Percentiles rank a stretch among this genome's conserved stretches.
Conservation (phyloP, 2,888 invertebrate genomes). For the Silvanus unidentatus region DNA sequence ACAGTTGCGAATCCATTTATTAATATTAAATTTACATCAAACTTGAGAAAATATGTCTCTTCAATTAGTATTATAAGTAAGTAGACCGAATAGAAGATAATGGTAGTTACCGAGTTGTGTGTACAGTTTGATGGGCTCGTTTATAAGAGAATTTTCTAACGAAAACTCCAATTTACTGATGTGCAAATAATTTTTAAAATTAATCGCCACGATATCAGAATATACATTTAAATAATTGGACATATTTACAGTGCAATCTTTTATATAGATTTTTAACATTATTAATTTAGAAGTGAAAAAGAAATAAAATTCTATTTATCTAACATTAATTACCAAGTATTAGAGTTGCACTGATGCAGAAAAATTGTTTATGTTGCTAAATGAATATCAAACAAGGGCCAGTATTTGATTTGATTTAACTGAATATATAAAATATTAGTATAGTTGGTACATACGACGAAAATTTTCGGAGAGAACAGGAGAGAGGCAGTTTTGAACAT, state of each 20-base stretch:
- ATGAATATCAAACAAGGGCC: constrained; percentile 19
- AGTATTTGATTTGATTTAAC: constrained; percentile 22
- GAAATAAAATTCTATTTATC: too few relatives aligned
- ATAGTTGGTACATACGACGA: constrained; percentile 7
- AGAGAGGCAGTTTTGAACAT: constrained; percentile 11
- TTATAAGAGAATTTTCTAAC: too few relatives aligned
- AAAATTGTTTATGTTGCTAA: constrained; percentile 10
- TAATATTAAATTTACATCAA: too few relatives aligned
- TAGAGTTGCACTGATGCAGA: constrained; percentile 1
- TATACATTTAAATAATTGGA: not conserved
- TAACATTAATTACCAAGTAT: not conserved
- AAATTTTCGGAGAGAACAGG: constrained; percentile 12
- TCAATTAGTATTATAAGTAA: constrained; percentile 1
- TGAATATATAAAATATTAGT: constrained; percentile 16
- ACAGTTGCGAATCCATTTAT: constrained; percentile 1
- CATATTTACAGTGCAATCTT: too few relatives aligned
- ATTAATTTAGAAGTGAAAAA: too few relatives aligned
- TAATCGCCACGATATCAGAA: too few relatives aligned
- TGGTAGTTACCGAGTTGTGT: too few relatives aligned
- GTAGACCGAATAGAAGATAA: constrained; percentile 1
- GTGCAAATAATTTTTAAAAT: too few relatives aligned
- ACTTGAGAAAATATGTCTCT: not conserved
- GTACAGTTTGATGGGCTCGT: too few relatives aligned
- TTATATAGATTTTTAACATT: too few relatives aligned
- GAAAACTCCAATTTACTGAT: too few relatives aligned